Percentiles rank a stretch among this genome's conserved stretches.
phyloP scores from a whole-genome alignment of 2,113 vertebrate species.

The Rhabdomys dilectus region DNA sequence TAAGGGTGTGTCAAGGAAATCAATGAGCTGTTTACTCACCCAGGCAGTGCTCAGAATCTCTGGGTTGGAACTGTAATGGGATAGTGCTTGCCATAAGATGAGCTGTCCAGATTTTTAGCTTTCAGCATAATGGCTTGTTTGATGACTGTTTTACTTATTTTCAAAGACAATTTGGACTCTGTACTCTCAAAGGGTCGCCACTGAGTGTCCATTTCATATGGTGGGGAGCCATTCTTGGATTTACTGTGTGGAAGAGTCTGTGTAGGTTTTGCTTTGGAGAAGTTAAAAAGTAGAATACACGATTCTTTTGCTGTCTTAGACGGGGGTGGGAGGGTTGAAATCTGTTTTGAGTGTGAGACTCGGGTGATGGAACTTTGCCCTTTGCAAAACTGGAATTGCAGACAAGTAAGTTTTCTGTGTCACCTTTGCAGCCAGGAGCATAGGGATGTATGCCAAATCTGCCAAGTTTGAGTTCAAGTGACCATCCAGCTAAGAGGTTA shows the following conservation, averaged over 20 bases:
- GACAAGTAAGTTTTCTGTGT: neutral
- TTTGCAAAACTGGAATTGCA: neutral
- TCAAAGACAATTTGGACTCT: constrained; percentile 72
- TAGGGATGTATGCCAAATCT: too few species aligned
- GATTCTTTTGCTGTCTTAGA: neutral
- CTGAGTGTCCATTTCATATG: constrained; percentile 30
- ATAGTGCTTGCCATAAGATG: constrained; percentile 70
- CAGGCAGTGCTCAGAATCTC: constrained; percentile 69
- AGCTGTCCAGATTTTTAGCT: constrained; percentile 73
- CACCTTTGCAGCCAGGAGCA: fast-evolving
- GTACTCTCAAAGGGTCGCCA: neutral
- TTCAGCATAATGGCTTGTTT: constrained; percentile 61
- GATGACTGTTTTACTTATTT: constrained; percentile 60
- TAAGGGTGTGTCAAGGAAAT: constrained; percentile 59
- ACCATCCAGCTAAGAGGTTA: neutral
- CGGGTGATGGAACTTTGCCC: neutral
- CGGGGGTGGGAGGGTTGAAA: neutral
- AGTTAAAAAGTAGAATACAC: neutral
- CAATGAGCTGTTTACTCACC: constrained; percentile 64
- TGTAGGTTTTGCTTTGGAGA: neutral
- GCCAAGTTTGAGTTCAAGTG: neutral
- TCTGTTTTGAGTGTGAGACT: too few species aligned
- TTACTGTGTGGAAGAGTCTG: neutral
- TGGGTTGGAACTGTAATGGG: constrained; percentile 74
- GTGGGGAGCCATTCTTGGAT: neutral